A percentile compares a stretch with the other conserved stretches of the same genome.
phyloP scores from a whole-genome alignment of 2,113 vertebrate species.

The Oenanthe oenanthe region DNA sequence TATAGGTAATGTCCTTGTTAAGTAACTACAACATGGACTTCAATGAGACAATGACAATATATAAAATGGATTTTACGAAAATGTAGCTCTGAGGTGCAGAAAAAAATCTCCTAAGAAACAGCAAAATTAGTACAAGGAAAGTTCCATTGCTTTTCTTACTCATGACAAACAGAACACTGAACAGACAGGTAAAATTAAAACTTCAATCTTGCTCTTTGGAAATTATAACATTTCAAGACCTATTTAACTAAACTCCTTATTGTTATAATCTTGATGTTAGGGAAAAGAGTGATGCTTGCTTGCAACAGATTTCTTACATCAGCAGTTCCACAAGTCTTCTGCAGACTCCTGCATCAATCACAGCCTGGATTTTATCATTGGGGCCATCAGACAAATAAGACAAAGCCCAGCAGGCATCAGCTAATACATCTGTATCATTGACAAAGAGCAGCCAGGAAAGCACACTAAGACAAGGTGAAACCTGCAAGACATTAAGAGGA shows the following conservation, averaged over 20 bases:
- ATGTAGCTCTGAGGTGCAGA: background rate
- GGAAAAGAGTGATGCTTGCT: background rate
- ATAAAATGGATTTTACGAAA: background rate
- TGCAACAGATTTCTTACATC: constrained; percentile 81
- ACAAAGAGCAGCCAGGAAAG: constrained; percentile 97
- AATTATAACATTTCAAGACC: background rate
- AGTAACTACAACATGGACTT: background rate
- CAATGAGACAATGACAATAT: background rate
- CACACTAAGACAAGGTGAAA: constrained; percentile 95
- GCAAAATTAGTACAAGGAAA: background rate
- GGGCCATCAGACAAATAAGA: constrained; percentile 97
- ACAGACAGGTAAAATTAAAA: background rate
- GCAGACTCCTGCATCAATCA: constrained; percentile 98
- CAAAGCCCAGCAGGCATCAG: constrained; percentile 97
- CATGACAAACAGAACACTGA: background rate
- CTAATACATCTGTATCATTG: constrained; percentile 94
- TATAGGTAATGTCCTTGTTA: background rate
- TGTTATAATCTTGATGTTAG: background rate
- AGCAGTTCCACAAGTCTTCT: constrained; percentile 95
- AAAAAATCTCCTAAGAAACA: background rate
- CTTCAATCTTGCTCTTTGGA: background rate
- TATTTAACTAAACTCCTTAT: background rate
- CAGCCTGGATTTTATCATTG: constrained; percentile 98
- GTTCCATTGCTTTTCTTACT: background rate
- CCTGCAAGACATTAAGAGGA: constrained; percentile 74